phyloP scores from a whole-genome alignment of 2,888 invertebrate species.

The Rotaria macrura region DNA sequence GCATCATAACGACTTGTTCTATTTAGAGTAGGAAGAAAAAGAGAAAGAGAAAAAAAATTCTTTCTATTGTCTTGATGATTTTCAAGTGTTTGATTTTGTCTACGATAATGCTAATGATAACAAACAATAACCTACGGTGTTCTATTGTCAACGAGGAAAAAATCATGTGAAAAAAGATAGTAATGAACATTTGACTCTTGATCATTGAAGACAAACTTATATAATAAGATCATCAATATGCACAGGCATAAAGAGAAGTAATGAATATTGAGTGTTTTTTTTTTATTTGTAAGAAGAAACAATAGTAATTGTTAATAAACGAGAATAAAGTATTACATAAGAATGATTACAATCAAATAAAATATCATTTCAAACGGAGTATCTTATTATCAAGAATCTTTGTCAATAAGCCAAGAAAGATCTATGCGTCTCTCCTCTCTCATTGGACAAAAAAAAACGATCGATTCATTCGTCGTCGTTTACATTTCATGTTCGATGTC shows the following conservation, averaged over 20 bases:
- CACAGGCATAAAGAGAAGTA: neutral
- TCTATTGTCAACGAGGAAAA: neutral
- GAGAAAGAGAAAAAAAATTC: neutral
- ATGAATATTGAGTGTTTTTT: neutral
- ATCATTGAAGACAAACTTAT: neutral
- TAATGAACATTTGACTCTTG: constrained; percentile 15
- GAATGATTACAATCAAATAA: too few relatives aligned
- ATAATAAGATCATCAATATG: neutral
- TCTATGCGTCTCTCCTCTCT: too few relatives aligned
- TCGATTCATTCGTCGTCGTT: too few relatives aligned
- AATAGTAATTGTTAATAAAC: too few relatives aligned
- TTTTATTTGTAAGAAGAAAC: too few relatives aligned
- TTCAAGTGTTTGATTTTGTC: constrained; percentile 18
- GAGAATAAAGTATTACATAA: too few relatives aligned
- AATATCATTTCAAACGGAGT: too few relatives aligned
- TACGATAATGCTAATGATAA: constrained; percentile 12
- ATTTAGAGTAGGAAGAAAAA: neutral
- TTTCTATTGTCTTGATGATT: constrained; percentile 7
- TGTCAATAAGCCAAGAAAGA: too few relatives aligned
- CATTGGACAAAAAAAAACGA: too few relatives aligned
- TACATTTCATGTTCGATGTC: too few relatives aligned
- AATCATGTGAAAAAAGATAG: constrained; percentile 10
- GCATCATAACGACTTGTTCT: neutral
- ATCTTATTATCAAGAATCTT: too few relatives aligned
- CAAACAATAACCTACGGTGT: neutral